Percentiles rank a stretch among this genome's conserved stretches.
Conservation (phyloP, 2,888 invertebrate genomes). For the Andrena minutula region DNA sequence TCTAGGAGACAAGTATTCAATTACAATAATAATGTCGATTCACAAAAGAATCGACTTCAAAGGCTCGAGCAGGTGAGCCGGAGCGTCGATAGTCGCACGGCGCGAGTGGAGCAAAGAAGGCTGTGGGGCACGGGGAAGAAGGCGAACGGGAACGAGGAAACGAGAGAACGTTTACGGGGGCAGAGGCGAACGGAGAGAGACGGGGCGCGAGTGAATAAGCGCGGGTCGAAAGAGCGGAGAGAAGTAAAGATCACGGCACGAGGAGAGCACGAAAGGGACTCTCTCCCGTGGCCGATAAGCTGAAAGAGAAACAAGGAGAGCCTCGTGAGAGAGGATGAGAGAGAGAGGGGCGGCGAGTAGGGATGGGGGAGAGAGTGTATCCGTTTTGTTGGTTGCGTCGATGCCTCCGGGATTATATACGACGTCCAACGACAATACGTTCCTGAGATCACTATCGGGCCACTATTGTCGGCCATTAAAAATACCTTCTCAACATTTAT, state of each 20-base stretch:
- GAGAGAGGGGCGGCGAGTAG: slow-evolving; percentile 11
- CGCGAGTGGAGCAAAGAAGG: slow-evolving; percentile 34
- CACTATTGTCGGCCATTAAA: slow-evolving; percentile 80
- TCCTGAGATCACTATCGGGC: slow-evolving; percentile 79
- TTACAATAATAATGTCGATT: slow-evolving; percentile 78
- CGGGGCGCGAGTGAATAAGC: slow-evolving; percentile 54
- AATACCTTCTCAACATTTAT: slow-evolving; percentile 80
- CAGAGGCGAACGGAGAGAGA: slow-evolving; percentile 19
- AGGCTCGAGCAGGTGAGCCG: slow-evolving; percentile 75
- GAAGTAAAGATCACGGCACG: slow-evolving; percentile 68
- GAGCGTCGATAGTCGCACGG: slow-evolving; percentile 53
- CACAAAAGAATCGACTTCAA: slow-evolving; percentile 78
- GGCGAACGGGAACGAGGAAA: slow-evolving; percentile 25
- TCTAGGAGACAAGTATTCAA: slow-evolving; percentile 79
- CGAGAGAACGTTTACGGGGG: slow-evolving; percentile 14
- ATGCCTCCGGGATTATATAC: slow-evolving; percentile 79
- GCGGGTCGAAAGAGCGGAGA: slow-evolving; percentile 66
- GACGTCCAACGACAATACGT: slow-evolving; percentile 78
- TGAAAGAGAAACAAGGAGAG: slow-evolving; percentile 51
- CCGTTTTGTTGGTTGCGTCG: slow-evolving; percentile 76
- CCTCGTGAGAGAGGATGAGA: slow-evolving; percentile 32
- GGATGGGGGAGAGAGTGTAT: slow-evolving; percentile 56
- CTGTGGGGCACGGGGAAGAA: background rate
- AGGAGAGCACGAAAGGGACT: slow-evolving; percentile 57
- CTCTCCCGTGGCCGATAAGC: slow-evolving; percentile 61